Conservation (phyloP, 2,113 vertebrate species). For the Pomatostomus ruficeps region DNA sequence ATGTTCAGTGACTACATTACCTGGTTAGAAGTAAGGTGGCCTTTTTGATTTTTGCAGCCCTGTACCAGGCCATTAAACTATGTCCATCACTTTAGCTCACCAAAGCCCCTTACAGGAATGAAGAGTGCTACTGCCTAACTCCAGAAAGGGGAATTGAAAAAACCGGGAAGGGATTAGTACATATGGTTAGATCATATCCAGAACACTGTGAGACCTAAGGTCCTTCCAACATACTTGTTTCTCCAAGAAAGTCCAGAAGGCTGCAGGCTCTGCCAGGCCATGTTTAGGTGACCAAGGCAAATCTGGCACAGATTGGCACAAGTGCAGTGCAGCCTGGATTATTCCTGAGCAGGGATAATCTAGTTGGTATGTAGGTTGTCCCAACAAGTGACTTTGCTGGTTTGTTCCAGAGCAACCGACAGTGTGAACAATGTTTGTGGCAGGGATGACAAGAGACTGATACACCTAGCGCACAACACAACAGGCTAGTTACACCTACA, state of each 20-base stretch:
- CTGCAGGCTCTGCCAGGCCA: background rate
- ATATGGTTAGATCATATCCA: background rate
- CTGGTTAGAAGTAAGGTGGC: background rate
- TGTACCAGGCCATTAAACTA: background rate
- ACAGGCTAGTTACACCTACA: background rate
- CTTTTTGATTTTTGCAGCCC: background rate
- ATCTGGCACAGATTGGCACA: background rate
- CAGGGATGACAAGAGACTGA: background rate
- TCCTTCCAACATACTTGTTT: rapidly evolving
- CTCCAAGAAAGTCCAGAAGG: background rate
- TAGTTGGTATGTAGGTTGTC: background rate
- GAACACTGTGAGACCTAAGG: background rate
- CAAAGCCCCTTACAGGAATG: background rate
- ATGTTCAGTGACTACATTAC: background rate
- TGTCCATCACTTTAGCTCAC: background rate
- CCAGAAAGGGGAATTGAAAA: background rate
- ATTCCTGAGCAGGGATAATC: background rate
- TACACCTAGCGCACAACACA: background rate
- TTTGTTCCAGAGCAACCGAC: background rate
- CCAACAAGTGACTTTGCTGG: background rate
- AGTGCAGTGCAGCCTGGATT: rapidly evolving
- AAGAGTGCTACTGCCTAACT: background rate
- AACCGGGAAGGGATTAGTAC: rapidly evolving
- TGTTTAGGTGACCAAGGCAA: background rate
- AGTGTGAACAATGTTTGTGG: background rate